Conservation (phyloP, 2,113 vertebrate species). For the Caranx ignobilis region DNA sequence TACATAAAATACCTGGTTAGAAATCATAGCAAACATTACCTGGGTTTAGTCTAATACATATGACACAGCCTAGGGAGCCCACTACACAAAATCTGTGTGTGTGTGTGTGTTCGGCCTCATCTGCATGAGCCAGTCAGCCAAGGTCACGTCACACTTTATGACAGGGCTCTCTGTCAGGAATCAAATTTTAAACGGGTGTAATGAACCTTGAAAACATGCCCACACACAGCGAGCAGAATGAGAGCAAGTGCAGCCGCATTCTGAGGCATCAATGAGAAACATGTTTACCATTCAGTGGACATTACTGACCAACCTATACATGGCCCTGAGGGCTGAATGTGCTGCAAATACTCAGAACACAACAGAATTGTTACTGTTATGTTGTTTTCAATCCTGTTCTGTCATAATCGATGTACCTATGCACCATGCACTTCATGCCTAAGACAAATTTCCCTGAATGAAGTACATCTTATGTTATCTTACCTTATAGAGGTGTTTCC, state of each 20-base stretch:
- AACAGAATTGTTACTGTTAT: too few relatives aligned
- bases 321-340: too few relatives aligned
- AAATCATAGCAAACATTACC: conserved; percentile 17
- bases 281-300: neutral
- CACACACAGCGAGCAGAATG: conserved; percentile 1
- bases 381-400: too few relatives aligned
- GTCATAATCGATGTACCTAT: too few relatives aligned
- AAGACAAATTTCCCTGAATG: too few relatives aligned
- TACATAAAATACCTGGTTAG: conserved; percentile 1
- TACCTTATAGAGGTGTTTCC: too few relatives aligned
- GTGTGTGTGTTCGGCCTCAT: conserved; percentile 15
- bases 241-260: neutral
- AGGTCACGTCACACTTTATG: conserved; percentile 43
- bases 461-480: too few relatives aligned
- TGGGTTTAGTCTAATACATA: neutral
- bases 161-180: conserved; percentile 23
- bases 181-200: conserved; percentile 43
- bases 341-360: too few relatives aligned
- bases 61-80: neutral
- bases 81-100: conserved; percentile 22
- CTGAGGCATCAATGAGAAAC: conserved; percentile 7
- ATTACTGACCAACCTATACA: neutral
- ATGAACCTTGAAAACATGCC: conserved; percentile 39
- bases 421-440: too few relatives aligned
- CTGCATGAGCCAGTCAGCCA: conserved; percentile 43